These are phyloP conservation scores for Formica exsecta DNA, from an alignment of 1,140 invertebrate genomes.

Conservation along the genomic window DNA sequence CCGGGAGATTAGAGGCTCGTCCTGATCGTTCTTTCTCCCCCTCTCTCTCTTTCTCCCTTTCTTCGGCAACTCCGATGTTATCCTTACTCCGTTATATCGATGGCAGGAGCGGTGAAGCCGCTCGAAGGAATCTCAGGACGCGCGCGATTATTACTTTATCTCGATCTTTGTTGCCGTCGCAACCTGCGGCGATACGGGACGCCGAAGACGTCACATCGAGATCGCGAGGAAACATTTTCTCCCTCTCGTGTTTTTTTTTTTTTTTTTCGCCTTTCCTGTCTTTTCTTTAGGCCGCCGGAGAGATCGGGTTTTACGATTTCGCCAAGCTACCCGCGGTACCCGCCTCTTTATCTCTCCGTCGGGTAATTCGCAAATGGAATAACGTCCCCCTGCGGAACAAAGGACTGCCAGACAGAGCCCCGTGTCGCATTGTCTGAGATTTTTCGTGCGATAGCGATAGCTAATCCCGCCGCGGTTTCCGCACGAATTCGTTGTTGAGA, in stretches of 20 bases:
- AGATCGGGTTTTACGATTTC: conserved; percentile 46
- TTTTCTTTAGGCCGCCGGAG: not conserved
- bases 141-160: conserved; percentile 39
- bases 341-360: conserved; percentile 59
- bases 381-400: conserved; percentile 56
- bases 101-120: not conserved
- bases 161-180: conserved; percentile 6
- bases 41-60: not conserved
- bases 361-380: conserved; percentile 66
- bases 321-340: conserved; percentile 44
- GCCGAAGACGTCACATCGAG: conserved; percentile 27
- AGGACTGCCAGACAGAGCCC: conserved; percentile 28
- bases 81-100: conserved; percentile 2
- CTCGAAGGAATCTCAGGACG: not conserved
- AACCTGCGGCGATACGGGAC: conserved; percentile 36
- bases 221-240: conserved; percentile 44
- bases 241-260: conserved; percentile 17
- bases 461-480: conserved; percentile 37
- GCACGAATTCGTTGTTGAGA: conserved; percentile 58
- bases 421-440: conserved; percentile 70
- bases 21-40: not conserved
- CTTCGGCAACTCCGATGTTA: not conserved
- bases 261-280: not conserved
- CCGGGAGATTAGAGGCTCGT: conserved; percentile 58
- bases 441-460: conserved; percentile 67